Percentiles rank a stretch among this genome's conserved stretches.
Evolutionary conservation across 2,113 vertebrate species (phyloP).

Genomic region (Pao palembangensis): DNA sequence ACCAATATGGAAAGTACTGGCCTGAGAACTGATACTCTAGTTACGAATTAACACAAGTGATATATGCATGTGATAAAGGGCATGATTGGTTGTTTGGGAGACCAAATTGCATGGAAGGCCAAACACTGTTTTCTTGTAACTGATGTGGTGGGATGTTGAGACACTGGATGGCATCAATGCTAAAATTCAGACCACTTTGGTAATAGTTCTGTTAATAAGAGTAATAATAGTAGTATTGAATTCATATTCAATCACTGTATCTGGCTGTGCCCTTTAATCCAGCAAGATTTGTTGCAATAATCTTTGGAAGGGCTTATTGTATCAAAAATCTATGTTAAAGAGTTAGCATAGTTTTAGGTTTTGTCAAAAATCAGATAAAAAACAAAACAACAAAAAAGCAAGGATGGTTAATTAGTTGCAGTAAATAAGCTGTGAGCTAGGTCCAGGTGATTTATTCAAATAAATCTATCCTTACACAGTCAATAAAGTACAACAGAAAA

Average conservation of each 20-base stretch:
- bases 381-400: no score
- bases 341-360: conserved; percentile 1
- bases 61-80: conserved; percentile 76
- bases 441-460: no score
- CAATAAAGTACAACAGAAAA: no score
- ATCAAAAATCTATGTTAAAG: conserved; percentile 22
- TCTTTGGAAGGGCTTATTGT: conserved; percentile 36
- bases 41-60: conserved; percentile 58
- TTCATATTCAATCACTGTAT: conserved; percentile 44
- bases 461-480: no score
- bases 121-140: conserved; percentile 29
- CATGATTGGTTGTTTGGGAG: conserved; percentile 70
- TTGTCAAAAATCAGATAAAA: conserved; percentile 4
- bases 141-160: conserved; percentile 20
- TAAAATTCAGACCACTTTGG: conserved; percentile 14
- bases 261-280: conserved; percentile 65
- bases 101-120: conserved; percentile 57
- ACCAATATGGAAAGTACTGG: conserved; percentile 66
- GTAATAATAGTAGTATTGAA: conserved; percentile 10
- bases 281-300: conserved; percentile 47
- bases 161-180: conserved; percentile 21
- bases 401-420: no score
- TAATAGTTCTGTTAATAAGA: conserved; percentile 5
- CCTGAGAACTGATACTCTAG: conserved; percentile 52
- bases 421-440: no score